A percentile compares a stretch with the other conserved stretches of the same genome.
Evolutionary conservation across 2,888 invertebrate genomes (phyloP).

Genomic region (Thera obeliscata): DNA sequence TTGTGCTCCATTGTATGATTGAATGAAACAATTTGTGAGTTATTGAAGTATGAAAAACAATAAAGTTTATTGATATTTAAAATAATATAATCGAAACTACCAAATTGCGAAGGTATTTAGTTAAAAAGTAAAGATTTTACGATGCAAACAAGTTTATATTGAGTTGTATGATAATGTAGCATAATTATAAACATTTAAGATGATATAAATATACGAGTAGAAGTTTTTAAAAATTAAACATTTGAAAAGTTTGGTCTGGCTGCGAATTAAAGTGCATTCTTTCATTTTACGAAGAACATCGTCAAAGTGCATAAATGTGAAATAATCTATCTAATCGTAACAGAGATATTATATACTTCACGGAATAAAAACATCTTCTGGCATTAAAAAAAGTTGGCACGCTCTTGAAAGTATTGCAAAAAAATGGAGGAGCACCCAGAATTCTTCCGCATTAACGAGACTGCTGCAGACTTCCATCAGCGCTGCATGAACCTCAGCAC

Average conservation of each 20-base stretch:
- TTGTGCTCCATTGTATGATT: background rate
- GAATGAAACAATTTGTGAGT: background rate
- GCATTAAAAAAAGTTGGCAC: background rate
- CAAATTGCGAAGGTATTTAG: background rate
- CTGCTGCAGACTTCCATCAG: slow-evolving; percentile 53
- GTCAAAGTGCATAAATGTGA: too few species aligned
- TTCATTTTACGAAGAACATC: too few species aligned
- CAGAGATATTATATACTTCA: too few species aligned
- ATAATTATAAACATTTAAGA: background rate
- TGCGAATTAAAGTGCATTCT: too few species aligned
- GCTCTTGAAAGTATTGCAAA: background rate
- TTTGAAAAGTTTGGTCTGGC: too few species aligned
- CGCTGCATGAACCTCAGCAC: slow-evolving; percentile 74
- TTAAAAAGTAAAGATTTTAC: background rate
- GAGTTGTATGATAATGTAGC: background rate
- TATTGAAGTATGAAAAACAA: background rate
- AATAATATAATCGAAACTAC: background rate
- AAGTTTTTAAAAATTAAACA: too few species aligned
- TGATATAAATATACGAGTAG: too few species aligned
- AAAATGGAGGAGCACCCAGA: slow-evolving; percentile 58
- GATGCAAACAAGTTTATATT: background rate
- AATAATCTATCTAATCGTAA: too few species aligned
- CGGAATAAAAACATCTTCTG: too few species aligned
- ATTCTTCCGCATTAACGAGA: slow-evolving; percentile 64
- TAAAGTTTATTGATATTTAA: background rate